These are phyloP conservation scores for Amniataba percoides DNA, from an alignment of 2,797 vertebrate species.

Conservation along the genomic window DNA sequence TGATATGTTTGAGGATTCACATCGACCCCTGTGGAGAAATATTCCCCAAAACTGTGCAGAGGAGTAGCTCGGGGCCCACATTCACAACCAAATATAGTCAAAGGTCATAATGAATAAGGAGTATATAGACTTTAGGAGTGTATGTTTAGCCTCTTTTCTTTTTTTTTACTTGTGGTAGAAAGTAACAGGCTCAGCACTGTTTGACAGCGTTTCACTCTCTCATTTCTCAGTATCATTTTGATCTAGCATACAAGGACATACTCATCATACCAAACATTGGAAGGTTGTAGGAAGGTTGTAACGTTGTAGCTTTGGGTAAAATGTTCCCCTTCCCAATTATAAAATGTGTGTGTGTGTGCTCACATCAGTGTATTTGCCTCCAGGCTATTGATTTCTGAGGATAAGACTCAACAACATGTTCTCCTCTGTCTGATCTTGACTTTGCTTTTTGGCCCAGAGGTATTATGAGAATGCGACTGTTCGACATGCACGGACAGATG, in stretches of 20 bases:
- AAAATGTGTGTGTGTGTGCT: not conserved
- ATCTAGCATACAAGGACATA: too few relatives aligned
- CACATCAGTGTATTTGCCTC: not conserved
- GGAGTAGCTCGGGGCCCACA: not conserved
- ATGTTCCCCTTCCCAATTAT: not conserved
- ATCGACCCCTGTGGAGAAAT: not conserved
- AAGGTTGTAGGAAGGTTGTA: too few relatives aligned
- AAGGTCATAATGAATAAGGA: not conserved
- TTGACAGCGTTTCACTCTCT: not conserved
- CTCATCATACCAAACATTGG: not conserved
- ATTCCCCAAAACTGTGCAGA: not conserved
- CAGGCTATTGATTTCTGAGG: not conserved
- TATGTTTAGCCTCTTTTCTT: not conserved
- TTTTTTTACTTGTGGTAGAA: not conserved
- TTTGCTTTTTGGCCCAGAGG: not conserved
- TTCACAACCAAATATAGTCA: not conserved
- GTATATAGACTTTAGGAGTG: not conserved
- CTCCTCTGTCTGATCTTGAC: constrained; percentile 5
- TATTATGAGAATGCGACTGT: not conserved
- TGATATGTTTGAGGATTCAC: not conserved
- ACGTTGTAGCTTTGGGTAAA: too few relatives aligned
- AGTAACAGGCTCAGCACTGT: not conserved
- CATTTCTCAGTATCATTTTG: not conserved
- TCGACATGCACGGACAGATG: constrained; percentile 37
- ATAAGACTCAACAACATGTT: not conserved